Evolutionary conservation across 2,113 vertebrate genomes (phyloP), one percentile per base, ranked within the genome.

Genomic region (Pelmatolapia mariae): DNA sequence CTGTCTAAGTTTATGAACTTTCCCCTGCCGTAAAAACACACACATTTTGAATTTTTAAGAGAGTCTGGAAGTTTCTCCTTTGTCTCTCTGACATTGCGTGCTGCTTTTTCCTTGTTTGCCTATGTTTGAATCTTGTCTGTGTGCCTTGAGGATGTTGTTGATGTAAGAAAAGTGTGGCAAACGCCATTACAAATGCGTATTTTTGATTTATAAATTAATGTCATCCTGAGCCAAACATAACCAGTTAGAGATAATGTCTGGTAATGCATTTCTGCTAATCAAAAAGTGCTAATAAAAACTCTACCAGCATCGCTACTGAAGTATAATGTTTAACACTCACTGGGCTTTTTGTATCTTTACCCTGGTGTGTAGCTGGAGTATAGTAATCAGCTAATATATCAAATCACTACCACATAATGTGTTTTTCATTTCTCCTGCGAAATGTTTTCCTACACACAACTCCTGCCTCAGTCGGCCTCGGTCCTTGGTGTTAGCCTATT

Each of bases 401-500:
- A 85, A 89, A 80, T 89, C 68, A 47, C 33, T 78, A 68, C 84
- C 31, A 57, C 79, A 82, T 56, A 52, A 66, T 57, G 18, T 54
- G 36, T 63, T 87, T 81, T 79, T 89, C 43, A 87, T 90, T 89
- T 87, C 63, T 78, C 53, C 80, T 83, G 26, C 26, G 1, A 78
- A 78, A 78, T 87, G 82, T 87, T 90, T 91, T 87, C 45, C 78
- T 89, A 73, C 18, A 81, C 78, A 83, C 47, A 71, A 80, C 85
- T 57, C 81, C 38, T 45, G 80, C 43, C 73, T 89, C 87, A 82
- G 78, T 89, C 57, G 59, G 88, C 87, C n/a, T 82, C 71, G 5
- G 66, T 61, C 87, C 43, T 79, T 76, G 52, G 59, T 59, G 85
- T 90, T 56, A 82, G 68, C 91, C 91, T 90, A 90, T 93, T 93